Base-by-base conservation (phyloP, 2,113 vertebrate species). In the Micronycteris hirsuta region DNA sequence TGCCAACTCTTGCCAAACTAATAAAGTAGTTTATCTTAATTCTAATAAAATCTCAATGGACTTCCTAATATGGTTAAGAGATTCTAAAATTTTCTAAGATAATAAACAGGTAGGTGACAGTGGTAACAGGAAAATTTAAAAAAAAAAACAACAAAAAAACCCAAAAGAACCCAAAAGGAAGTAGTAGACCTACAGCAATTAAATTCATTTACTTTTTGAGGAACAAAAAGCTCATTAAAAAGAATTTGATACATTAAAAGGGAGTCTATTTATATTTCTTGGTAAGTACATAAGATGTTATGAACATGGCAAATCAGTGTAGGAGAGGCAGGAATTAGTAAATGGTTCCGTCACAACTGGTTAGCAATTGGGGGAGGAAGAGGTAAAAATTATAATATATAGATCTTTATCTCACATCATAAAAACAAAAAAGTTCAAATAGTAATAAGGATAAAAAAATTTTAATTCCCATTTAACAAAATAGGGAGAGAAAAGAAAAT, bases 1-100 rank as follows among this genome's bases (percentile, higher is more conserved):
- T 91, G 7, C 54, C 16, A 89, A 91, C 74, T 73, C 41, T 78
- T 89, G 38, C 12, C 70, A 84, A 86, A 82, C 63, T 89, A 86
- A 90, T 47, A 81, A 20, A 86, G 9, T 74, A 68, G 3, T 56
- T 85, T 76, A 88, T 71, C 49, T 31, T 26, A 84, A 92, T 73
- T 91, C 78, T 67, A 95, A 86, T 43, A 74, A 93, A 95, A 85
- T 14, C 11, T 38, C 11, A 43, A 63, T 47, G 14, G 11, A 73
- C 47, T 95, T 86, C 17, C 43, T 58, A 93, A 89, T 61, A 89
- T 45, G 8, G 56, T 36, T 36, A 88, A 56, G 47, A 92, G 22
- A 68, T 92, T 82, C 47, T 82, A 89, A 96, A 94, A 58, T 52
- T 93, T 94, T 85, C 86, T 85, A 96, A 36, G 56, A 89, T 61